Base-by-base conservation (phyloP, 2,888 invertebrate species). In the Tolmerus cingulatus region DNA sequence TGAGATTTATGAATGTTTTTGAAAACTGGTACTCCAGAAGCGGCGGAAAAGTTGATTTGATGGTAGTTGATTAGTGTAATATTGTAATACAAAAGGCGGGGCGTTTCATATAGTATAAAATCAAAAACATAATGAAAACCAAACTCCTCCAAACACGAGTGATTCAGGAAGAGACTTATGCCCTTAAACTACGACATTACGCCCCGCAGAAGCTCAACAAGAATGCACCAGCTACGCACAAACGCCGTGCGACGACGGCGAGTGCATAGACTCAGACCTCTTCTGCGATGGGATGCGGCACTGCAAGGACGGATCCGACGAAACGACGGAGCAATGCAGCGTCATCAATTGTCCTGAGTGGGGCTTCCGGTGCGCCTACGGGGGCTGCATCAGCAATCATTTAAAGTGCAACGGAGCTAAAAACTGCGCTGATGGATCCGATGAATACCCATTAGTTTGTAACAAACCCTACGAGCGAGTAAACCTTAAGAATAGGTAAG, bases 331-430 rank as follows among this genome's bases (percentile, higher is more conserved):
- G 51, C 88, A 87, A 12, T 92, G 92, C 77, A 89, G 91, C 16
- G 88, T 90, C n/a, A 37, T 88, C 0, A 82, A 89, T 88, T 95
- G 95, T 89, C 93, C 93, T 0, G 88, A 91, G 0, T 94, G 93
- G 89, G 93, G 94, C 78, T 95, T 95, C 91, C 94, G 94, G 74
- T 95, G 95, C 90, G 92, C 93, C 0, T 95, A 95, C 89, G 95
- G 95, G 1, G 95, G 94, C 0, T 95, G 95, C 89, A 93, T 95
- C 0, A 94, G 94, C 87, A 92, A 93, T 5, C 93, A 93, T 27
- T 91, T 93, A 0, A 91, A 92, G 78, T 96, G 96, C 89, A 87
- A 89, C 74, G 86, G 87, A 4, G 82, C 78, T 27, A 84, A 8
- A 16, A 88, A 89, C 66, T 90, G 90, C 84, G 43, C 82, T n/a